These are phyloP conservation scores for Timandra comae DNA, from an alignment of 2,888 invertebrate species.

Conservation along the genomic window DNA sequence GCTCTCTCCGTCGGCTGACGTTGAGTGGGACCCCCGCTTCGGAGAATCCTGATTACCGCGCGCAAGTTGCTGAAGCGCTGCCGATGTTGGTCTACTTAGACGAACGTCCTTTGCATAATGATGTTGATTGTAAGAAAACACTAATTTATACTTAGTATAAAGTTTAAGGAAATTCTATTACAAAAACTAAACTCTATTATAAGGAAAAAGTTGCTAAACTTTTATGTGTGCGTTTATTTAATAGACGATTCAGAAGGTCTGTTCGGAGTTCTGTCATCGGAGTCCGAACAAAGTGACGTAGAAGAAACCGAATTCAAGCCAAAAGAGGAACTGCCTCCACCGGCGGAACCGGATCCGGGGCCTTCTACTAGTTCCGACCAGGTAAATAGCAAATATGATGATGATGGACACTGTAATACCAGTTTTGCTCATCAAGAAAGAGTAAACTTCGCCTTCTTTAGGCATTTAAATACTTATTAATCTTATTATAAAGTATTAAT, in stretches of 20 bases:
- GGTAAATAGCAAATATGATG: no score
- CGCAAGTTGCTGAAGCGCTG: constrained; percentile 42
- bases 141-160: no score
- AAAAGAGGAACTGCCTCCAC: constrained; percentile 6
- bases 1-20: constrained; percentile 48
- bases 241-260: constrained; percentile 35
- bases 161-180: not conserved
- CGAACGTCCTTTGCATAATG: constrained; percentile 45
- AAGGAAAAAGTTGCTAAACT: not conserved
- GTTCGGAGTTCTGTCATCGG: constrained; percentile 31
- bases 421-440: no score
- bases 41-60: constrained; percentile 41
- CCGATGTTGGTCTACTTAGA: constrained; percentile 59
- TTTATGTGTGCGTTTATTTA: not conserved
- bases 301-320: constrained; percentile 14
- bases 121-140: constrained; percentile 49
- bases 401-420: no score
- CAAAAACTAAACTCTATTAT: not conserved
- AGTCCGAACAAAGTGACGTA: constrained; percentile 38
- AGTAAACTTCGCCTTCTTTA: no score
- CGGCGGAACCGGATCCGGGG: constrained; percentile 29
- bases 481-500: no score
- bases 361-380: constrained; percentile 29
- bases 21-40: constrained; percentile 48
- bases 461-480: no score